These are phyloP conservation scores for Pseudoatta argentina DNA, from an alignment of 1,140 invertebrate genomes.

Conservation along the genomic window DNA sequence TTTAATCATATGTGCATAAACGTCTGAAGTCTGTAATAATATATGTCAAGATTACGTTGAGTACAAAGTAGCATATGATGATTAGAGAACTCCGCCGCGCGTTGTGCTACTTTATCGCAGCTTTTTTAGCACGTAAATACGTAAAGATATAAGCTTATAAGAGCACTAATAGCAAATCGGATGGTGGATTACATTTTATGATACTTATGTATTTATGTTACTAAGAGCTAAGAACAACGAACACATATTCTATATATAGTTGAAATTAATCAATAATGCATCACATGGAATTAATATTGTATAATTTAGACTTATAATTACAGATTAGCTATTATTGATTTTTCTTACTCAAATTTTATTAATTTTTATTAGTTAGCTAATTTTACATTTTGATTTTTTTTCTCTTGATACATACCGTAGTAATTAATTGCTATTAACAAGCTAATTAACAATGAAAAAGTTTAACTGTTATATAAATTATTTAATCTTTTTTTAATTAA, in stretches of 20 bases:
- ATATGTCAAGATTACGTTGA: constrained; percentile 35
- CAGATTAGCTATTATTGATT: background rate
- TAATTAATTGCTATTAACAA: background rate
- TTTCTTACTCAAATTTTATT: background rate
- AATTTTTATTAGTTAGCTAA: background rate
- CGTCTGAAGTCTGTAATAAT: background rate
- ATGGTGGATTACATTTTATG: background rate
- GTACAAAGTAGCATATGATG: background rate
- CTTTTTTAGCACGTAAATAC: constrained; percentile 34
- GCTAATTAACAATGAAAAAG: background rate
- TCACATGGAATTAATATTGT: background rate
- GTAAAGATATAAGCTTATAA: constrained; percentile 31
- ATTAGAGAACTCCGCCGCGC: background rate
- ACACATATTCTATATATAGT: background rate
- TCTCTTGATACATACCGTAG: background rate
- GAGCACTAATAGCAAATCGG: constrained; percentile 6
- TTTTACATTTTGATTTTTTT: background rate
- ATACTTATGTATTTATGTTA: background rate
- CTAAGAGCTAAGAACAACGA: background rate
- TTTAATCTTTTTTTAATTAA: background rate
- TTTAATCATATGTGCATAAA: background rate
- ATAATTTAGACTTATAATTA: background rate
- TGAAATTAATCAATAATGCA: background rate
- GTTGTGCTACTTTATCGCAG: background rate
- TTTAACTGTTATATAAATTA: background rate